Percentiles rank a stretch among this genome's conserved stretches.
Evolutionary conservation across 1,140 invertebrate species (phyloP).

Genomic region (Aphelinus certus): DNA sequence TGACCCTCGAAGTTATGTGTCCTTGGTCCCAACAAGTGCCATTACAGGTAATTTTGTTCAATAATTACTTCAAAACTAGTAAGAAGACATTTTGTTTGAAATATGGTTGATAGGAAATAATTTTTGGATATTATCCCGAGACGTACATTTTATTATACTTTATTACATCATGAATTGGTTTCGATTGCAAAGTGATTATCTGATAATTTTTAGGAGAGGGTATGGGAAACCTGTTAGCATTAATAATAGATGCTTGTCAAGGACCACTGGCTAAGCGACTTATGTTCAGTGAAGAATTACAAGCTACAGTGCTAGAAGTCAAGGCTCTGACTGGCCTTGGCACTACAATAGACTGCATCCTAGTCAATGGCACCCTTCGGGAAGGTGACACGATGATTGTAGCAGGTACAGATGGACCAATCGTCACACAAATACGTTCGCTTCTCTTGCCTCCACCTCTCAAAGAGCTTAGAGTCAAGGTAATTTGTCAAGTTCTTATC

Average conservation of each 20-base stretch:
- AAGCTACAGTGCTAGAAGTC: slow-evolving; percentile 98
- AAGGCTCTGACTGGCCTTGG: slow-evolving; percentile 97
- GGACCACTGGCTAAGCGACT: slow-evolving; percentile 89
- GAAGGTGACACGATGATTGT: slow-evolving; percentile 96
- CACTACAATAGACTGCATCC: slow-evolving; percentile 98
- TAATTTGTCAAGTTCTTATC: slow-evolving; percentile 57
- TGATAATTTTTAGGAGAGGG: slow-evolving; percentile 78
- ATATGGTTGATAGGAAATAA: no score
- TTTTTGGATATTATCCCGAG: no score
- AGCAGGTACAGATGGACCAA: slow-evolving; percentile 97
- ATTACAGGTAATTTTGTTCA: slow-evolving; percentile 73
- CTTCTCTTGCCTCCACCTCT: slow-evolving; percentile 97
- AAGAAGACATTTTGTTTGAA: background rate
- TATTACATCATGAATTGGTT: no score
- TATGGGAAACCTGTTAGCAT: slow-evolving; percentile 96
- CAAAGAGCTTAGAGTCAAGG: slow-evolving; percentile 97
- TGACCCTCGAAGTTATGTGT: slow-evolving; percentile 91
- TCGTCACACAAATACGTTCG: slow-evolving; percentile 96
- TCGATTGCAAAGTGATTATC: no score
- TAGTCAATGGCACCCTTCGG: slow-evolving; percentile 92
- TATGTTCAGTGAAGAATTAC: slow-evolving; percentile 92
- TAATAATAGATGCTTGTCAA: slow-evolving; percentile 94
- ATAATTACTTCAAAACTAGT: slow-evolving; percentile 9
- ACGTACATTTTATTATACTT: no score
- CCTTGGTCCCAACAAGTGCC: slow-evolving; percentile 97